These are phyloP conservation scores for Scleropages formosus DNA, from an alignment of 2,797 vertebrate species.

Conservation along the genomic window DNA sequence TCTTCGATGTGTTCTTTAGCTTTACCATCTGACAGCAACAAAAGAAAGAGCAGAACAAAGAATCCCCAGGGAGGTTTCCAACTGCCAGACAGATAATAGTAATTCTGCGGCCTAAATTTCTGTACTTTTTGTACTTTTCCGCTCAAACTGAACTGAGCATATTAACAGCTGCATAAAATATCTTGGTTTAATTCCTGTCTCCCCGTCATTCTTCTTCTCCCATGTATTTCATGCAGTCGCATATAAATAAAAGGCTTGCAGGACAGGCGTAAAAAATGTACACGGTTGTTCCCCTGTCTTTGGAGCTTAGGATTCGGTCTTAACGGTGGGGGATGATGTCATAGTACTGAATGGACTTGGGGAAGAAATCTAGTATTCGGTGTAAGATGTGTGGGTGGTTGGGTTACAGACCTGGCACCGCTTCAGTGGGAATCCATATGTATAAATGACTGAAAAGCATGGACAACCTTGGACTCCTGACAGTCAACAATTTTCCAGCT, in stretches of 20 bases:
- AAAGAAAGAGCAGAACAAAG: neutral
- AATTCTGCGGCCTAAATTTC: neutral
- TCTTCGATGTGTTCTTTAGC: neutral
- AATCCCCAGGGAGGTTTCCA: neutral
- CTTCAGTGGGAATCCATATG: conserved; percentile 7
- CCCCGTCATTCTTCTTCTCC: neutral
- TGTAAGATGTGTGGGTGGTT: too few relatives aligned
- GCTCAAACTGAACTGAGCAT: neutral
- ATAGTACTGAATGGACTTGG: neutral
- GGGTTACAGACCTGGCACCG: neutral
- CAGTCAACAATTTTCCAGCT: neutral
- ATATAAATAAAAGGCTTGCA: neutral
- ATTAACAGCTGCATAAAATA: conserved; percentile 8
- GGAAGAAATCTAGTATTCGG: too few relatives aligned
- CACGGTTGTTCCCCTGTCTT: neutral
- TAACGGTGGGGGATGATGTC: neutral
- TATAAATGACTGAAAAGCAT: neutral
- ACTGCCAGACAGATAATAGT: neutral
- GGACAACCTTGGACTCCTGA: neutral
- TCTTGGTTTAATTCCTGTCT: neutral
- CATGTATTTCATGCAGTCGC: neutral
- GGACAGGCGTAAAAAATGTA: neutral
- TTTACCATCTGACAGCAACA: neutral
- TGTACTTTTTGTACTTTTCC: neutral
- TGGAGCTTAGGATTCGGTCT: neutral